A percentile compares a stretch with the other conserved stretches of the same genome.
Evolutionary conservation across 2,113 vertebrate species (phyloP).

Genomic region (Cavia porcellus): DNA sequence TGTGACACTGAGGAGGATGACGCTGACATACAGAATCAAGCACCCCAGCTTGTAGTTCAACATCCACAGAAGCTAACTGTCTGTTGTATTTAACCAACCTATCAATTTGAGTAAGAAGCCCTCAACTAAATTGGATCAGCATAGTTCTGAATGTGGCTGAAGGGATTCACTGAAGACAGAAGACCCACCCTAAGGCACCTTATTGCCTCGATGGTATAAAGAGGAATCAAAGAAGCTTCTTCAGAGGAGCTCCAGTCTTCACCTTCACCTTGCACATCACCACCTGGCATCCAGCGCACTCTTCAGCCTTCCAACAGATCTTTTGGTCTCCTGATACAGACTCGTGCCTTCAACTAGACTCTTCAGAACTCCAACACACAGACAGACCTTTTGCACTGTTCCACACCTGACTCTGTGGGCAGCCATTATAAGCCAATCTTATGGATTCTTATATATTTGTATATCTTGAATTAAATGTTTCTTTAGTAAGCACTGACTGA

Average conservation of each 20-base stretch:
- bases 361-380: background rate
- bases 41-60: background rate
- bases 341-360: background rate
- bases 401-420: background rate
- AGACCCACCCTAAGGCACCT: background rate
- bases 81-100: background rate
- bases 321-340: background rate
- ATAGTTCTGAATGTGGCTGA: background rate
- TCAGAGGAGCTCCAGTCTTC: background rate
- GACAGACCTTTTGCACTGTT: background rate
- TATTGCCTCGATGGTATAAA: background rate
- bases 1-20: fast-evolving
- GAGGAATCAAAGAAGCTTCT: background rate
- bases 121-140: background rate
- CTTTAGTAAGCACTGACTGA: background rate
- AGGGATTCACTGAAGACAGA: background rate
- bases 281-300: background rate
- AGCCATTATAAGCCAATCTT: background rate
- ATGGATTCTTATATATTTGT: background rate
- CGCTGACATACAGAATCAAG: fast-evolving
- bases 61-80: background rate
- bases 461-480: background rate
- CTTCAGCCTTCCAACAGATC: background rate
- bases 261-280: background rate
- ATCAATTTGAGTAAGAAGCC: background rate